Evolutionary conservation across 30 jellyfish, hydroid and myxozoan species (phyloP).

Genomic region (Hydra vulgaris): DNA sequence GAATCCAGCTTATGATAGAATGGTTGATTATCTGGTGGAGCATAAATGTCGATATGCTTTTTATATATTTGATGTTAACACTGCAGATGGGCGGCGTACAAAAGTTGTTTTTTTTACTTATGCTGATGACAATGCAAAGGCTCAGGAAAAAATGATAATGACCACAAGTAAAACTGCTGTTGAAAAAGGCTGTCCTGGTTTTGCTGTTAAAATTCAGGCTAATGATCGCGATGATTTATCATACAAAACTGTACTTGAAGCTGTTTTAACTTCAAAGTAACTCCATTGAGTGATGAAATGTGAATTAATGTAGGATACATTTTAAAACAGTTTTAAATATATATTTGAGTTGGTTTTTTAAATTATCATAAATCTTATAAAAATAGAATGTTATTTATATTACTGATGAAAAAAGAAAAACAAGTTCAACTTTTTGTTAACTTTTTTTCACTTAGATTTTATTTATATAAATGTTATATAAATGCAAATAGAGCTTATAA

Average conservation of each 20-base stretch:
- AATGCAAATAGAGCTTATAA: too few species aligned
- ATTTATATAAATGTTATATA: too few species aligned
- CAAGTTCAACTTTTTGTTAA: too few species aligned
- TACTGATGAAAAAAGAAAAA: too few species aligned
- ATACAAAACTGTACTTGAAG: not conserved
- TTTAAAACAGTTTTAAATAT: not conserved
- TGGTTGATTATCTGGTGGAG: not conserved
- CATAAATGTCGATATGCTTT: not conserved
- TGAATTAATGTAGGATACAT: not conserved
- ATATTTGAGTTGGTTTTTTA: not conserved
- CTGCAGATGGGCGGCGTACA: not conserved
- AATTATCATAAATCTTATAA: not conserved
- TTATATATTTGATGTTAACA: not conserved
- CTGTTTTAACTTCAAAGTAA: not conserved
- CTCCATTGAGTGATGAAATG: not conserved
- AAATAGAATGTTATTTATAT: too few species aligned
- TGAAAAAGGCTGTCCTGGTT: not conserved
- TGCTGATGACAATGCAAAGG: not conserved
- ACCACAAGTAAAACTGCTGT: not conserved
- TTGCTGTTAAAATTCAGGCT: not conserved
- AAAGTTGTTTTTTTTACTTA: not conserved
- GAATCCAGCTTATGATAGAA: not conserved
- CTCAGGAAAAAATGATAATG: not conserved
- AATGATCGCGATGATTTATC: not conserved
- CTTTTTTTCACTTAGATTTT: too few species aligned